Base-by-base conservation (phyloP, 1,140 invertebrate species). In the Aphis gossypii region DNA sequence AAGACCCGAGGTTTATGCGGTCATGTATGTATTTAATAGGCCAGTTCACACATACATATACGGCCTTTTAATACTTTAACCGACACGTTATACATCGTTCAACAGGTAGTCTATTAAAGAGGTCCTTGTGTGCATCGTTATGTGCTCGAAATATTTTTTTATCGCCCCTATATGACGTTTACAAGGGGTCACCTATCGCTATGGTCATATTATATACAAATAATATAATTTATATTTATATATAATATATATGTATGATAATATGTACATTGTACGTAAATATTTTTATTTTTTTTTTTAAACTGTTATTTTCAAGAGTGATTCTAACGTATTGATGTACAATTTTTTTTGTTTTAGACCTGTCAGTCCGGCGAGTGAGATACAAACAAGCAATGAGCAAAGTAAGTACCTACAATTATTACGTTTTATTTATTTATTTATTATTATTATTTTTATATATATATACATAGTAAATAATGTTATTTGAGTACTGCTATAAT, bases 71-170 rank as follows among this genome's bases (percentile, higher is more conserved):
- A 92, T 92, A 83, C 41, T n/a, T 20, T n/a, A 92, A 18, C 30
- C 56, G 38, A 51, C 44, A 46, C 46, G 68, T 20, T 76, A 76
- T 68, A 23, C 8, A 48, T 14, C 38, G 46, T 84, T 56, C 92
- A 93, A 93, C 92, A 93, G 92, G 92, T 93, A 84, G 92, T 84
- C 92, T 93, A 93, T 93, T 93, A 84, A 30, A 84, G 35, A 93
- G 92, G 92, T 93, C 82, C 92, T 83, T 56, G n/a, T 93, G 56
- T 93, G 92, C 92, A 86, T 54, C 68, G 92, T 86, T 54, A 56
- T 84, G 41, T 54, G 84, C 92, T 86, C 76, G 51, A 25, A n/a
- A 93, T 93, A 20, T 86, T 92, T 84, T 93, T 93, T 83, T 93
- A 93, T 86, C 48, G 68, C 44, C 41, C 90, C 68, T 25, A 25